Conservation (phyloP, 2,888 invertebrate species). For the Nineta flava region DNA sequence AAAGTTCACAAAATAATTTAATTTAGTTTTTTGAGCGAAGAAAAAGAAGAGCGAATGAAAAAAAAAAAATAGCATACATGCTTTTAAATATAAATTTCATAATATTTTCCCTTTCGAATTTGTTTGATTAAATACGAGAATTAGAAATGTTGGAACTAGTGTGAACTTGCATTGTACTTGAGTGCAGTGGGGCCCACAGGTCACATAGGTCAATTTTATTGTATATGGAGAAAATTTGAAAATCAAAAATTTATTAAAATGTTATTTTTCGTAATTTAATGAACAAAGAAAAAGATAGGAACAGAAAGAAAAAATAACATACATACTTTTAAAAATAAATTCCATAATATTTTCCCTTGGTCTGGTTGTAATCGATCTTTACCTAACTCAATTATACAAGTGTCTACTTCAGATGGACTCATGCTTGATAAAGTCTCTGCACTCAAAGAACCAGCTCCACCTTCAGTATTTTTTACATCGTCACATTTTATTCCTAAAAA, state of each 20-base stretch:
- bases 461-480: slow-evolving; percentile 1
- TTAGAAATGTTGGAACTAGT: no score
- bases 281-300: no score
- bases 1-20: no score
- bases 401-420: slow-evolving; percentile 23
- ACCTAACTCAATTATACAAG: slow-evolving; percentile 27
- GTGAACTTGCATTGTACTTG: no score
- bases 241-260: neutral
- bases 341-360: slow-evolving; percentile 29
- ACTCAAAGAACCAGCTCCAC: slow-evolving; percentile 8
- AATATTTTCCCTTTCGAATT: slow-evolving; percentile 27
- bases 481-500: neutral
- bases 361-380: slow-evolving; percentile 20
- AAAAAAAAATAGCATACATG: slow-evolving; percentile 3
- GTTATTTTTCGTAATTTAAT: neutral
- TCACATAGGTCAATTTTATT: no score
- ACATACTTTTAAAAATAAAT: slow-evolving; percentile 20
- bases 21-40: no score
- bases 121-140: no score
- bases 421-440: slow-evolving; percentile 21
- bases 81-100: slow-evolving; percentile 26
- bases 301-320: neutral
- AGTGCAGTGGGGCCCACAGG: no score
- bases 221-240: neutral
- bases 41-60: no score